Evolutionary conservation across 2,113 vertebrate species (phyloP).

Genomic region (Misgurnus mizolepis): DNA sequence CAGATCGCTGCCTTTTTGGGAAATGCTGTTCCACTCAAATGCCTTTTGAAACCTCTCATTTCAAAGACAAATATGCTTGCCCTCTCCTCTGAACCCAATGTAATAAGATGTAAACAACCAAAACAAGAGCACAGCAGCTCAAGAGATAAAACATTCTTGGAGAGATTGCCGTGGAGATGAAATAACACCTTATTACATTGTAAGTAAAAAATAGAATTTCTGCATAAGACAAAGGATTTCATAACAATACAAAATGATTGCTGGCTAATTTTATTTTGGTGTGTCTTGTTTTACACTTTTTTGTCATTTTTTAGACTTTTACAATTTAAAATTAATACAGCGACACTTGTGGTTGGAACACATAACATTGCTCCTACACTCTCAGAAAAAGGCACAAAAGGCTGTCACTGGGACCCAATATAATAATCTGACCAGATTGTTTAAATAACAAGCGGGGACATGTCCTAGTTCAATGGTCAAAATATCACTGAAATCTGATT

Average conservation of each 20-base stretch:
- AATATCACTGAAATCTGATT: too few relatives aligned
- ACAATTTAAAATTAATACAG: too few relatives aligned
- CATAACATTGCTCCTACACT: too few relatives aligned
- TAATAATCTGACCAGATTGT: too few relatives aligned
- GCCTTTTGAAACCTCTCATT: conserved; percentile 46
- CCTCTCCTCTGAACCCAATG: conserved; percentile 45
- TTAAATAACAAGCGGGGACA: too few relatives aligned
- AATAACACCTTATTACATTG: conserved; percentile 3
- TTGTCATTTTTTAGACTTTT: too few relatives aligned
- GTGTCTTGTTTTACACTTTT: too few relatives aligned
- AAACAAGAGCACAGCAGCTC: conserved; percentile 7
- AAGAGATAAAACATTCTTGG: conserved; percentile 24
- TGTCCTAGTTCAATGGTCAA: too few relatives aligned
- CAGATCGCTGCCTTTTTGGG: conserved; percentile 1
- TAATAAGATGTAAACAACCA: conserved; percentile 47
- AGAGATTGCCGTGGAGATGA: neutral
- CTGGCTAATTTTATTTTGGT: neutral
- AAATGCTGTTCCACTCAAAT: conserved; percentile 41
- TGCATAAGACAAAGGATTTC: neutral
- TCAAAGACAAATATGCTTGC: conserved; percentile 53
- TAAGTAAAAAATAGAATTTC: neutral
- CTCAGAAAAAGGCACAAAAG: too few relatives aligned
- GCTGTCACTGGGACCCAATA: too few relatives aligned
- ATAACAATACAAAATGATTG: neutral
- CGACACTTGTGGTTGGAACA: too few relatives aligned